Conservation (phyloP, 1,140 invertebrate species). For the Ptiloglossa arizonensis region DNA sequence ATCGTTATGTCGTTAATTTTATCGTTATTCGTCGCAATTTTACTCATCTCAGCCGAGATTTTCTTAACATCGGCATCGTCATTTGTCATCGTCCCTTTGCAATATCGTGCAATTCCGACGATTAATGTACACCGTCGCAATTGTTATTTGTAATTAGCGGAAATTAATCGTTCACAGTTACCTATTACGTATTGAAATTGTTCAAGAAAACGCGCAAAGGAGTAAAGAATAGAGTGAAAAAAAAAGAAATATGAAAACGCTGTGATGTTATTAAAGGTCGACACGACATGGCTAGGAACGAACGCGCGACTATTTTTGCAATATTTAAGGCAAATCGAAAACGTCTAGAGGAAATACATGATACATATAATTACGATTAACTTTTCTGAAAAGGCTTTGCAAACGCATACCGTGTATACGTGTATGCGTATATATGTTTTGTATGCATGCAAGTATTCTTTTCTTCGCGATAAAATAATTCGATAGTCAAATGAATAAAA, state of each 20-base stretch:
- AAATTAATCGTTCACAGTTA: slow-evolving; percentile 15
- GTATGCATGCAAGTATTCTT: slow-evolving; percentile 8
- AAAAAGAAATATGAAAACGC: slow-evolving; percentile 44
- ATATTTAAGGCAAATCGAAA: slow-evolving; percentile 49
- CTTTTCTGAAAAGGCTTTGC: slow-evolving; percentile 12
- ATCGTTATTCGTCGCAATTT: neutral
- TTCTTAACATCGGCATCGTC: neutral
- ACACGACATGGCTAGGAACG: slow-evolving; percentile 26
- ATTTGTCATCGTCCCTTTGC: neutral
- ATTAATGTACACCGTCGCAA: slow-evolving; percentile 12
- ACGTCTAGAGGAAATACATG: neutral
- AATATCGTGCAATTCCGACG: neutral
- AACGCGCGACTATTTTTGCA: slow-evolving; percentile 64
- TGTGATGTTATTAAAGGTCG: slow-evolving; percentile 61
- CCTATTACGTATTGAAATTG: slow-evolving; percentile 10
- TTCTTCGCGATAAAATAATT: slow-evolving; percentile 1
- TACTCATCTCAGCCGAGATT: neutral
- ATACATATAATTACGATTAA: slow-evolving; percentile 23
- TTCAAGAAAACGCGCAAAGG: neutral
- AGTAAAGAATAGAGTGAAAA: neutral
- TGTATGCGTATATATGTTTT: slow-evolving; percentile 17
- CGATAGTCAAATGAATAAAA: neutral
- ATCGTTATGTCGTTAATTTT: slow-evolving; percentile 23
- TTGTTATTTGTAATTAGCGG: slow-evolving; percentile 9
- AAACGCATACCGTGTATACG: slow-evolving; percentile 20